A percentile compares a stretch with the other conserved stretches of the same genome.
Evolutionary conservation across 2,113 vertebrate genomes (phyloP).

Genomic region (Myocastor coypus): DNA sequence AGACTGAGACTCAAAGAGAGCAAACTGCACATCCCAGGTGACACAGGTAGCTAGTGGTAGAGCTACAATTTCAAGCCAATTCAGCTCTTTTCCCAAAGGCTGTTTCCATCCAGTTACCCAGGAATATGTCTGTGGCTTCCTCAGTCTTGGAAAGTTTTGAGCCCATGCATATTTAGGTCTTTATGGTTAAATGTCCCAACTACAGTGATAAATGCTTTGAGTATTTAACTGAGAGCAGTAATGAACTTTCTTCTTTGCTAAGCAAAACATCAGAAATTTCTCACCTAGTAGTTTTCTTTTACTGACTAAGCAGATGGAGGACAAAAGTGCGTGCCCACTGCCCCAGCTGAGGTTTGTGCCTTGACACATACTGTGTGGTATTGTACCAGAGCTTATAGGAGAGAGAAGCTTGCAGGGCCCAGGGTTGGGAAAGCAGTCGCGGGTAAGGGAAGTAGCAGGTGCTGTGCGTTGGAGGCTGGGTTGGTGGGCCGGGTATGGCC

Average conservation of each 20-base stretch:
- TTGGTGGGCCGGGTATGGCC: not conserved
- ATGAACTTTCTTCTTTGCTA: slow-evolving; percentile 41
- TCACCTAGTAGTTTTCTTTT: not conserved
- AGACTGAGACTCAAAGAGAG: not conserved
- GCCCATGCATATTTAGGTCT: not conserved
- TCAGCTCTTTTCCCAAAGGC: not conserved
- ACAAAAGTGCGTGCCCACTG: not conserved
- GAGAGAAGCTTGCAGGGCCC: not conserved
- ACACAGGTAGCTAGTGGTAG: not conserved
- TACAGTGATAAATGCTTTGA: not conserved
- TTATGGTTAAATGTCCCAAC: slow-evolving; percentile 25
- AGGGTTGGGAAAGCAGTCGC: not conserved
- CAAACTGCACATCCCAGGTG: no score
- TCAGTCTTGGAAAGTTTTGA: not conserved
- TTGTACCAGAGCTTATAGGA: not conserved
- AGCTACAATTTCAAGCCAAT: not conserved
- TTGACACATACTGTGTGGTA: rapidly evolving
- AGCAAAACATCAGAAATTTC: slow-evolving; percentile 7
- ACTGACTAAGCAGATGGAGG: not conserved
- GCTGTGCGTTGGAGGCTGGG: rapidly evolving
- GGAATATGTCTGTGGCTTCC: rapidly evolving
- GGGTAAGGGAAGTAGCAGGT: not conserved
- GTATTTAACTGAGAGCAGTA: slow-evolving; percentile 41
- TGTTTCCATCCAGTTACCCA: not conserved
- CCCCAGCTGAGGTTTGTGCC: not conserved